A percentile compares a stretch with the other conserved stretches of the same genome.
Conservation (phyloP, 2,113 vertebrate species). For the Phainopepla nitens region DNA sequence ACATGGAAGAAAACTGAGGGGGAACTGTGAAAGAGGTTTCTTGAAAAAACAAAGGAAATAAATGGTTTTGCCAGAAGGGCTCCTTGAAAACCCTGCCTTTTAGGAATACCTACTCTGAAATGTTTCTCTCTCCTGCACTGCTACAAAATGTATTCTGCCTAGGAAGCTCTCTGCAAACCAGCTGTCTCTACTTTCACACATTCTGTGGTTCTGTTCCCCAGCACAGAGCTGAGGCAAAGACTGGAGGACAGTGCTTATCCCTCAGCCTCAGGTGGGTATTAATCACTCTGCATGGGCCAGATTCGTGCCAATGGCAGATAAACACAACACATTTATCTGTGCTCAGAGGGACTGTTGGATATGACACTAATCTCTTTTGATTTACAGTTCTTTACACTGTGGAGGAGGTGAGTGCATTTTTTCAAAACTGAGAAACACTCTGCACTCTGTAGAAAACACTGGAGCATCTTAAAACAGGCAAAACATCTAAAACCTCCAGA, state of each 20-base stretch:
- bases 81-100: background rate
- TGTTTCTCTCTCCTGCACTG: background rate
- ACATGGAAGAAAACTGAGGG: background rate
- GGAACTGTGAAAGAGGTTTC: background rate
- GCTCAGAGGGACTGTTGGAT: background rate
- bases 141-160: background rate
- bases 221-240: background rate
- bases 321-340: background rate
- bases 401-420: background rate
- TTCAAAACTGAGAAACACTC: background rate
- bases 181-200: background rate
- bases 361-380: background rate
- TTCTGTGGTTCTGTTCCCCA: background rate
- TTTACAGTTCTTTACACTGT: slow-evolving; percentile 3
- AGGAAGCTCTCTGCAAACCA: background rate
- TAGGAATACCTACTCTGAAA: background rate
- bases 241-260: background rate
- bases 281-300: background rate
- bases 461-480: background rate
- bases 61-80: background rate
- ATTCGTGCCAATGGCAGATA: slow-evolving; percentile 17
- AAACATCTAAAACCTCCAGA: background rate
- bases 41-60: background rate
- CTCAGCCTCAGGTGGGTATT: background rate
- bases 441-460: background rate